phyloP scores from a whole-genome alignment of 2,797 vertebrate species.

The Mastacembelus armatus region DNA sequence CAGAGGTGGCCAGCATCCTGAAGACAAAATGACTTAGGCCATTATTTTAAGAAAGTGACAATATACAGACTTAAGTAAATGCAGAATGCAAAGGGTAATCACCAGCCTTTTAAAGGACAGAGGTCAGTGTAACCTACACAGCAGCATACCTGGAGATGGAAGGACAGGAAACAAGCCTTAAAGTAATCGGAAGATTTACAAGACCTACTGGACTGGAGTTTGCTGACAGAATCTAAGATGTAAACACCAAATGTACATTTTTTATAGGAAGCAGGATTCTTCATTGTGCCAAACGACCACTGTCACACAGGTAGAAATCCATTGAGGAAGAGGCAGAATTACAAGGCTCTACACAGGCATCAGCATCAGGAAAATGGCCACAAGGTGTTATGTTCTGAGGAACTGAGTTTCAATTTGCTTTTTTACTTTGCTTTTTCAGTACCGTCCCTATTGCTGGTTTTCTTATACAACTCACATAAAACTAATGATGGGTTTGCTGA shows the following conservation, averaged over 20 bases:
- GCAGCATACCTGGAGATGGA: not conserved
- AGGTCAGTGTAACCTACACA: not conserved
- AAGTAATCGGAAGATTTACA: not conserved
- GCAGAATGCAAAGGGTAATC: not conserved
- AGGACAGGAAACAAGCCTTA: not conserved
- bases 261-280: no score
- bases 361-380: not conserved
- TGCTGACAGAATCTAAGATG: not conserved
- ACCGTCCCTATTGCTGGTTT: not conserved
- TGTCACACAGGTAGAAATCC: not conserved
- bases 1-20: no score
- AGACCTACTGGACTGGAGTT: not conserved
- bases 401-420: not conserved
- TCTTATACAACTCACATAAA: not conserved
- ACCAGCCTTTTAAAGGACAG: not conserved
- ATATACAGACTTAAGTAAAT: slow-evolving; percentile 11
- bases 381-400: not conserved
- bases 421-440: slow-evolving; percentile 2
- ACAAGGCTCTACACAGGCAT: not conserved
- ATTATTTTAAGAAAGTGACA: no score
- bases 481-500: not conserved
- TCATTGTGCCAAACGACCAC: no score
- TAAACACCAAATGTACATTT: not conserved
- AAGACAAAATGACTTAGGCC: no score
- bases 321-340: slow-evolving; percentile 1